Percentiles rank a stretch among this genome's conserved stretches.
These are phyloP conservation scores for Serripes groenlandicus DNA, from an alignment of 2,888 invertebrate species.

Conservation along the genomic window DNA sequence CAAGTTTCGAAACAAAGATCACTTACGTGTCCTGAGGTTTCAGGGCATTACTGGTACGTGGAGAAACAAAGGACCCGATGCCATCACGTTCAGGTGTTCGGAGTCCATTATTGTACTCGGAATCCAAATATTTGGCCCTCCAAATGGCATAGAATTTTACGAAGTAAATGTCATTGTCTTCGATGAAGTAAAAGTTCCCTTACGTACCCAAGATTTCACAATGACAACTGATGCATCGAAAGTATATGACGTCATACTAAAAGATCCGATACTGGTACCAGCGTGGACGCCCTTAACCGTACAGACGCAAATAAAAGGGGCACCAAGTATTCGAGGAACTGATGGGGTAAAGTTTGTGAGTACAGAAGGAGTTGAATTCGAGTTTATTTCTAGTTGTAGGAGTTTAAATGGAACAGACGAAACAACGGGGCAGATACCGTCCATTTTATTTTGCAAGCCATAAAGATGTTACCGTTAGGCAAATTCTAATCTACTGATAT, in stretches of 20 bases:
- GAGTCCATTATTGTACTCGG: slow-evolving; percentile 41
- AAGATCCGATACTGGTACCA: slow-evolving; percentile 30
- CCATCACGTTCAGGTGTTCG: slow-evolving; percentile 58
- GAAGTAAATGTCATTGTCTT: slow-evolving; percentile 31
- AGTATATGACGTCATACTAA: slow-evolving; percentile 50
- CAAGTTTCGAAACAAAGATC: not conserved
- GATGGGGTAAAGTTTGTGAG: slow-evolving; percentile 31
- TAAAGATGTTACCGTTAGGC: not conserved
- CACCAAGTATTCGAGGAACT: slow-evolving; percentile 44
- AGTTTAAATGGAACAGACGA: slow-evolving; percentile 63
- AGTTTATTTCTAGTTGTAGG: slow-evolving; percentile 57
- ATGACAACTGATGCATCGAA: slow-evolving; percentile 25
- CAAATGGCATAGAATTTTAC: slow-evolving; percentile 19
- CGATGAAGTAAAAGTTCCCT: slow-evolving; percentile 32
- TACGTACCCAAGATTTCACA: slow-evolving; percentile 18
- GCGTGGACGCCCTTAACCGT: slow-evolving; percentile 37
- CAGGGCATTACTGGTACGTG: slow-evolving; percentile 40
- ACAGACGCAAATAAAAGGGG: slow-evolving; percentile 32
- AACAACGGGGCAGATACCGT: slow-evolving; percentile 60
- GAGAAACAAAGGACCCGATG: slow-evolving; percentile 56
- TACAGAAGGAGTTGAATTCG: slow-evolving; percentile 45
- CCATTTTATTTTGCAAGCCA: slow-evolving; percentile 48
- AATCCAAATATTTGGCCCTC: slow-evolving; percentile 55
- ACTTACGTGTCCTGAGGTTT: slow-evolving; percentile 44
- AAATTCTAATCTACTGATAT: not conserved